These are phyloP conservation scores for Limanda limanda DNA, from an alignment of 2,113 vertebrate species.

Conservation along the genomic window DNA sequence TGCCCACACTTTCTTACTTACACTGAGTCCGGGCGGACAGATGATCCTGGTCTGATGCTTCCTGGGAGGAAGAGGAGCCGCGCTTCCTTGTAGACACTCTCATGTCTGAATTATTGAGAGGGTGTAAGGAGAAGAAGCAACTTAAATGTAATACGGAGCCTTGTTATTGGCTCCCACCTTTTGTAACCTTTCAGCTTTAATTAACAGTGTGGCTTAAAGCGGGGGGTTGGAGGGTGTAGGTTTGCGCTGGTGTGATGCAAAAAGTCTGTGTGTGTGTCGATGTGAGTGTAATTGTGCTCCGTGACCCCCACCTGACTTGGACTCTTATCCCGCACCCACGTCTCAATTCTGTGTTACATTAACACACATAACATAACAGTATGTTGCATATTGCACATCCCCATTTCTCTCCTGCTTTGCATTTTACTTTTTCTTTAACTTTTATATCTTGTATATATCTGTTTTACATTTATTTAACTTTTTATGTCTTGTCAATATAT, in stretches of 20 bases:
- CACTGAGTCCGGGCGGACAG: conserved; percentile 75
- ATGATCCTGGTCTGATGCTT: conserved; percentile 77
- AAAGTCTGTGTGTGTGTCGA: background rate
- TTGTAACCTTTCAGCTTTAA: conserved; percentile 86
- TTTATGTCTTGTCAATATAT: too few species aligned
- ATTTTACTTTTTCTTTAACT: too few species aligned
- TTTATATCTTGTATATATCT: too few species aligned
- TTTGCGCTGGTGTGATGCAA: conserved; percentile 7
- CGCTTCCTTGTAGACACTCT: conserved; percentile 74
- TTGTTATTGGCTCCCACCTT: conserved; percentile 86
- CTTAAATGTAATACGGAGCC: conserved; percentile 82
- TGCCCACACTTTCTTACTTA: conserved; percentile 80
- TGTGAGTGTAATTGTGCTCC: conserved; percentile 11
- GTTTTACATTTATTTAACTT: too few species aligned
- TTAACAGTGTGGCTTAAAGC: conserved; percentile 75
- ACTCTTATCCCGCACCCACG: too few species aligned
- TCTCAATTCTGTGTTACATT: too few species aligned
- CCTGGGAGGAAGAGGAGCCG: conserved; percentile 72
- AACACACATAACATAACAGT: too few species aligned
- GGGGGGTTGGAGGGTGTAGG: conserved; percentile 15
- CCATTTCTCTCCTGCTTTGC: too few species aligned
- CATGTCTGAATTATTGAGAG: conserved; percentile 84
- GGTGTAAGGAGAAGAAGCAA: conserved; percentile 76
- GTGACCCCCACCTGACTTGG: too few species aligned
- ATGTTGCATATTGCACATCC: too few species aligned